phyloP scores from a whole-genome alignment of 2,888 invertebrate species.

The Acronicta aceris region DNA sequence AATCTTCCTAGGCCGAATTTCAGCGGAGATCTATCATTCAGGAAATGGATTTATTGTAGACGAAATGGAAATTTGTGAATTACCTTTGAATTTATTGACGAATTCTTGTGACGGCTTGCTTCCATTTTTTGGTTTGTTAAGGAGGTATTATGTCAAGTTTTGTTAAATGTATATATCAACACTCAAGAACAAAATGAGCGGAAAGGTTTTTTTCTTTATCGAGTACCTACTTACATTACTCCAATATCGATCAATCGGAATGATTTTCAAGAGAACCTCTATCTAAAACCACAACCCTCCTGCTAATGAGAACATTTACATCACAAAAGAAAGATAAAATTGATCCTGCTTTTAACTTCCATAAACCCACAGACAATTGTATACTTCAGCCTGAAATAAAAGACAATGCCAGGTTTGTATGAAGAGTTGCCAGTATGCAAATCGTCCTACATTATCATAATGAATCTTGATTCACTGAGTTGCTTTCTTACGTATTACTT shows the following conservation, averaged over 20 bases:
- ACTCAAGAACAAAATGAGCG: no score
- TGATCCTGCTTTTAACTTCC: conserved; percentile 36
- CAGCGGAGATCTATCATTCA: conserved; percentile 33
- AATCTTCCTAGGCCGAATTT: conserved; percentile 43
- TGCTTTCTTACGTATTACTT: conserved; percentile 18
- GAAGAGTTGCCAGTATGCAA: conserved; percentile 45
- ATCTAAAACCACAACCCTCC: conserved; percentile 21
- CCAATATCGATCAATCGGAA: background rate
- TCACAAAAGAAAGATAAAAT: conserved; percentile 46
- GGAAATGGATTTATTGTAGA: conserved; percentile 40
- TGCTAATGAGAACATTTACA: conserved; percentile 47
- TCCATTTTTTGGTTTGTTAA: background rate
- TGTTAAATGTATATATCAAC: no score
- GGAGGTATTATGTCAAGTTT: no score
- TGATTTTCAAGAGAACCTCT: conserved; percentile 12
- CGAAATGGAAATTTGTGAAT: conserved; percentile 43
- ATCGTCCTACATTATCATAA: conserved; percentile 44
- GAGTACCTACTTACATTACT: background rate
- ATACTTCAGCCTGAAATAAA: conserved; percentile 28
- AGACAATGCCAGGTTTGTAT: conserved; percentile 40
- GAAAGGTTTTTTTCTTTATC: background rate
- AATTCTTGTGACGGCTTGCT: conserved; percentile 13
- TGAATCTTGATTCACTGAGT: conserved; percentile 42
- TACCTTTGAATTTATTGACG: conserved; percentile 34
- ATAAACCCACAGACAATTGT: conserved; percentile 44